phyloP scores from a whole-genome alignment of 2,113 vertebrate genomes.

The Myiozetetes cayanensis region DNA sequence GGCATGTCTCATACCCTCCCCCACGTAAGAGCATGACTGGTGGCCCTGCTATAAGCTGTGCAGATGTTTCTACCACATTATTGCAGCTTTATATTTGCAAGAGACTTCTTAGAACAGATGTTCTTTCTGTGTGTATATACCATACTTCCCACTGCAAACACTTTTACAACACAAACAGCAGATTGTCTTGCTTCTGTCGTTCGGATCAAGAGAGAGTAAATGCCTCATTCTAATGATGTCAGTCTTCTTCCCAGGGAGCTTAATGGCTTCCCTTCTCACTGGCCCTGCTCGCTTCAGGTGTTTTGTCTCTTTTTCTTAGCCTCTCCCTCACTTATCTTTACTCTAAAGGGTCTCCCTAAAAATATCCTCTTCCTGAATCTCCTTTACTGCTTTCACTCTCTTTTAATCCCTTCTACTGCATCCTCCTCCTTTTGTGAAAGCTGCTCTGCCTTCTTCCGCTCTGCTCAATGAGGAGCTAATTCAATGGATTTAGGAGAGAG shows the following conservation, averaged over 20 bases:
- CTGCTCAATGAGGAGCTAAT: background rate
- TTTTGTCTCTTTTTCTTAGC: background rate
- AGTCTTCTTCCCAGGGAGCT: slow-evolving; percentile 1
- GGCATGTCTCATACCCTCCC: background rate
- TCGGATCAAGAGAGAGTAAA: slow-evolving; percentile 27
- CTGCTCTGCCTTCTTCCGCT: background rate
- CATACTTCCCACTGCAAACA: slow-evolving; percentile 52
- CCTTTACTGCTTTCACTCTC: background rate
- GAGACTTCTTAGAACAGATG: slow-evolving; percentile 48
- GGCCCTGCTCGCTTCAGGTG: background rate
- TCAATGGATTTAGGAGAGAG: background rate
- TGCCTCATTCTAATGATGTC: slow-evolving; percentile 34
- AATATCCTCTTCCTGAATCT: slow-evolving; percentile 1
- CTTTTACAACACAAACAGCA: slow-evolving; percentile 68
- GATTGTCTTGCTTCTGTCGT: slow-evolving; percentile 61
- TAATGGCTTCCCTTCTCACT: slow-evolving; percentile 2
- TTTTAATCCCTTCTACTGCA: background rate
- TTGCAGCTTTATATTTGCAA: slow-evolving; percentile 58
- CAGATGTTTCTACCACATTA: slow-evolving; percentile 62
- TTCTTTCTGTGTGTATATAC: slow-evolving; percentile 50
- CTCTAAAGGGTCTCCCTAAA: slow-evolving; percentile 1
- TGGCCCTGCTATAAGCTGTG: slow-evolving; percentile 44
- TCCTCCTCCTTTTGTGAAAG: background rate
- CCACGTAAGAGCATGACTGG: background rate
- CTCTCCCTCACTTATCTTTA: background rate